Evolutionary conservation across 2,888 invertebrate genomes (phyloP).

Genomic region (Campoplex nolae): DNA sequence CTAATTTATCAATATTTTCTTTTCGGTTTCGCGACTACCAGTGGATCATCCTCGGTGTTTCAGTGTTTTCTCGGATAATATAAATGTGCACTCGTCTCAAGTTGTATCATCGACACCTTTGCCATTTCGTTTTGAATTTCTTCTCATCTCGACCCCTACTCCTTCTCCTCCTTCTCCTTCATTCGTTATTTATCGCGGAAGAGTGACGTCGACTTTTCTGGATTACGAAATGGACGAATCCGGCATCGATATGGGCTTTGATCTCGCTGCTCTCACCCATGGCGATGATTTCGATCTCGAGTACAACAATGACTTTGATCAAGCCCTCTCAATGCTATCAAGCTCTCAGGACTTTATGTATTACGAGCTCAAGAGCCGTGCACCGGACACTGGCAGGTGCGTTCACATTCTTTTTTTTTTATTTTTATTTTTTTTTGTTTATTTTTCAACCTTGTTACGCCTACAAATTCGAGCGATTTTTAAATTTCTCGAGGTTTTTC

Average conservation of each 20-base stretch:
- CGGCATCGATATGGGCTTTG: slow-evolving; percentile 88
- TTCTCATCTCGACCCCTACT: neutral
- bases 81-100: slow-evolving; percentile 23
- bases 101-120: slow-evolving; percentile 16
- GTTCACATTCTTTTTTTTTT: slow-evolving; percentile 70
- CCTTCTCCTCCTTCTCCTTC: too few species aligned
- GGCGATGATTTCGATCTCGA: slow-evolving; percentile 84
- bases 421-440: neutral
- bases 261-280: slow-evolving; percentile 87
- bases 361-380: slow-evolving; percentile 88
- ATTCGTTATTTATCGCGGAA: slow-evolving; percentile 10
- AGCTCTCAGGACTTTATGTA: slow-evolving; percentile 87
- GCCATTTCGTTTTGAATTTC: slow-evolving; percentile 10
- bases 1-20: neutral
- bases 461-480: too few species aligned
- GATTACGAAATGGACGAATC: slow-evolving; percentile 87
- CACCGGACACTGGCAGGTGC: slow-evolving; percentile 88
- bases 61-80: slow-evolving; percentile 16
- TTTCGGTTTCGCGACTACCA: slow-evolving; percentile 1
- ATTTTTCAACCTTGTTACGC: too few species aligned
- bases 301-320: slow-evolving; percentile 86
- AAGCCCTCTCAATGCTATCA: slow-evolving; percentile 86
- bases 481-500: neutral
- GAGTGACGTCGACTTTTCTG: slow-evolving; percentile 27
- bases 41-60: neutral